phyloP scores from a whole-genome alignment of 1,140 invertebrate genomes.

The Diploscapter pachys region DNA sequence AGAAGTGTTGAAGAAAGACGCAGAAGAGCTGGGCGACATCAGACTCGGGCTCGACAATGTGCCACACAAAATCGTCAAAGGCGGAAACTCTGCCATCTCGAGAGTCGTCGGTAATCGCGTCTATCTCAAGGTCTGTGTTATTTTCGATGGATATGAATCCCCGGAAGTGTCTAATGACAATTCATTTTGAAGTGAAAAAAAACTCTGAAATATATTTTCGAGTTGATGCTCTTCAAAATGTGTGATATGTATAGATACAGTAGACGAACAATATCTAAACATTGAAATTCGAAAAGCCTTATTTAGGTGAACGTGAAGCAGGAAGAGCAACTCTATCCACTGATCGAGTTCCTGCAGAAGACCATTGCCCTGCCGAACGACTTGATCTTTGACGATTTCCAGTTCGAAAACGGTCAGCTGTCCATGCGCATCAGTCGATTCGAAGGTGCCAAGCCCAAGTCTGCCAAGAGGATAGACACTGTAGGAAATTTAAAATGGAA shows the following conservation, averaged over 20 bases:
- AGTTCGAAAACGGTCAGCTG: conserved; percentile 54
- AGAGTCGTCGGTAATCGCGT: conserved; percentile 58
- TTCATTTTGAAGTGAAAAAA: too few relatives aligned
- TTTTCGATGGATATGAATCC: too few relatives aligned
- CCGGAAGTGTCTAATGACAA: too few relatives aligned
- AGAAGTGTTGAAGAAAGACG: conserved; percentile 53
- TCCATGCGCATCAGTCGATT: conserved; percentile 50
- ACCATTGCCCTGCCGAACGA: conserved; percentile 51
- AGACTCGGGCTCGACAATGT: conserved; percentile 47
- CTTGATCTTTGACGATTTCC: conserved; percentile 55
- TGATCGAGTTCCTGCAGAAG: conserved; percentile 49
- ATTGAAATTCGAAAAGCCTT: not conserved
- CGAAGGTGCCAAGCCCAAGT: conserved; percentile 28
- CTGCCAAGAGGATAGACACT: conserved; percentile 47
- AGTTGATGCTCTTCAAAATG: too few relatives aligned
- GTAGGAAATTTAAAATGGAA: conserved; percentile 55
- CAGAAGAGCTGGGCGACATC: conserved; percentile 51
- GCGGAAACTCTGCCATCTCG: conserved; percentile 40
- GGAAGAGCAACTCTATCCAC: conserved; percentile 25
- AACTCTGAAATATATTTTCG: too few relatives aligned
- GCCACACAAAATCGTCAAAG: conserved; percentile 58
- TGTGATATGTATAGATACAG: too few relatives aligned
- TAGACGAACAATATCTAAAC: too few relatives aligned
- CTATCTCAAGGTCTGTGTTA: conserved; percentile 39
- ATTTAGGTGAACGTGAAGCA: conserved; percentile 42